Percentiles rank a stretch among this genome's conserved stretches.
phyloP scores from a whole-genome alignment of 1,140 invertebrate species.

The Tetramorium alpestre region DNA sequence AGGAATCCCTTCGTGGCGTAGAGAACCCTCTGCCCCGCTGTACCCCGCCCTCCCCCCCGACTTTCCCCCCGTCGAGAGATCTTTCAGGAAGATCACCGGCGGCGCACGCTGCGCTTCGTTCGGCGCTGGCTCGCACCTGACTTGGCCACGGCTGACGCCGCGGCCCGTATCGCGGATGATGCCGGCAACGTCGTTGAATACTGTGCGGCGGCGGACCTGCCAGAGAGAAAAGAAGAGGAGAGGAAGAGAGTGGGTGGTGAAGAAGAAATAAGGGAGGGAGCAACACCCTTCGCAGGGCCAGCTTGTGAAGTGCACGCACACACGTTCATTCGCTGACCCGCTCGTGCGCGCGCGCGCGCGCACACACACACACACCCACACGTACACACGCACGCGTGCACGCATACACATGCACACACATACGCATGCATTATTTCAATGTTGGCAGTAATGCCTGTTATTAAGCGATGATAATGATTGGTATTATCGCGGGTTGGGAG shows the following conservation, averaged over 20 bases:
- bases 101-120: slow-evolving; percentile 70
- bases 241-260: slow-evolving; percentile 61
- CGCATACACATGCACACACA: slow-evolving; percentile 3
- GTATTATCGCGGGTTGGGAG: slow-evolving; percentile 86
- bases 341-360: neutral
- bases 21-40: slow-evolving; percentile 68
- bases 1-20: slow-evolving; percentile 71
- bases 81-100: slow-evolving; percentile 74
- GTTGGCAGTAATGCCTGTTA: slow-evolving; percentile 87
- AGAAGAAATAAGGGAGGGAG: slow-evolving; percentile 68
- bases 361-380: neutral
- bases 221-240: slow-evolving; percentile 23
- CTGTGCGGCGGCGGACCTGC: slow-evolving; percentile 25
- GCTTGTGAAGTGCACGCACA: slow-evolving; percentile 73
- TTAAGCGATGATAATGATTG: slow-evolving; percentile 87
- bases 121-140: slow-evolving; percentile 71
- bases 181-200: slow-evolving; percentile 36
- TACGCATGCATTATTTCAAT: slow-evolving; percentile 85
- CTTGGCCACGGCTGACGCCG: slow-evolving; percentile 57
- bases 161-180: slow-evolving; percentile 60
- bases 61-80: slow-evolving; percentile 64
- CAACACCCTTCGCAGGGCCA: slow-evolving; percentile 64
- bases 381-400: slow-evolving; percentile 46
- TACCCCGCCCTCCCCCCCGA: slow-evolving; percentile 56
- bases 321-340: slow-evolving; percentile 18